Evolutionary conservation across 2,888 invertebrate genomes (phyloP).

Genomic region (Campaea margaritaria): DNA sequence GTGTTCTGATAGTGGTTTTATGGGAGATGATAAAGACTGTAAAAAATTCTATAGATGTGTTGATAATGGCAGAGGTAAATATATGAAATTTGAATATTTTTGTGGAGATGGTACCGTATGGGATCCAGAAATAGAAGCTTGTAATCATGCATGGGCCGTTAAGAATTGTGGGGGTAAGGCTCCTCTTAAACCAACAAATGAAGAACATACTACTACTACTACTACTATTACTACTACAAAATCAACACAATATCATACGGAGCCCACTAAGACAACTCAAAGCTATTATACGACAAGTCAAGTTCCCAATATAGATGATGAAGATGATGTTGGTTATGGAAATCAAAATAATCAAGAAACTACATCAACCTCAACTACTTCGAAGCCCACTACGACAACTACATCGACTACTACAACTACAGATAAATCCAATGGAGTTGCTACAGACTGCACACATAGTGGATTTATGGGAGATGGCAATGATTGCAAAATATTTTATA

Average conservation of each 20-base stretch:
- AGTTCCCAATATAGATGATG: conserved; percentile 9
- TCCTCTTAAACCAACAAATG: conserved; percentile 33
- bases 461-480: conserved; percentile 86
- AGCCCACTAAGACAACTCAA: conserved; percentile 12
- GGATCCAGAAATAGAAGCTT: conserved; percentile 84
- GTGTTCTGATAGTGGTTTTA: conserved; percentile 83
- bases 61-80: conserved; percentile 73
- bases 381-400: conserved; percentile 16
- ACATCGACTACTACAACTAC: conserved; percentile 20
- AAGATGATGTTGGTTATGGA: conserved; percentile 21
- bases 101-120: conserved; percentile 87
- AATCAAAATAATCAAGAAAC: conserved; percentile 23
- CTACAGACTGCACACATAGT: conserved; percentile 70
- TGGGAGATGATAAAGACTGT: conserved; percentile 84
- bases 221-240: conserved; percentile 36
- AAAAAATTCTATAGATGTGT: conserved; percentile 89
- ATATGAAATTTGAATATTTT: conserved; percentile 81
- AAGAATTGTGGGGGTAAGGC: conserved; percentile 54
- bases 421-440: conserved; percentile 9
- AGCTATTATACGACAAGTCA: conserved; percentile 13
- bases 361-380: conserved; percentile 22
- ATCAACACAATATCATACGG: conserved; percentile 17
- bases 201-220: conserved; percentile 31
- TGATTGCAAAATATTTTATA: conserved; percentile 87
- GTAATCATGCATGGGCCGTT: conserved; percentile 84